Base-by-base conservation (phyloP, 2,888 invertebrate species). In the Blastobasis lacticolella region DNA sequence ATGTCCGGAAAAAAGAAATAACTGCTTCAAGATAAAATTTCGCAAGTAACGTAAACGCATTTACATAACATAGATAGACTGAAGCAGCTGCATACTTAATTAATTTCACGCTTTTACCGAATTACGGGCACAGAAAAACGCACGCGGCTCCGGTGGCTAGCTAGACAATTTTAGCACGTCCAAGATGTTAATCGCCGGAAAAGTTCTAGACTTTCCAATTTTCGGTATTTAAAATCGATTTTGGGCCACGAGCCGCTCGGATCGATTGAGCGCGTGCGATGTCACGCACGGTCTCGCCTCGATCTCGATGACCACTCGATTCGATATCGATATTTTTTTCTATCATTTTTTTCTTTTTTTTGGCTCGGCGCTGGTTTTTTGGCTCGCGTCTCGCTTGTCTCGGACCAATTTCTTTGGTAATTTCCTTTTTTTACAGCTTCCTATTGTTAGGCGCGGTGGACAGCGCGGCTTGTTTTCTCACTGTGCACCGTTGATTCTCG, bases 251-350 rank as follows among this genome's bases (percentile, higher is more conserved):
- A 70, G 77, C 77, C 70, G 55, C 47, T 48, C 64, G 58, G 68
- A 74, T 75, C 72, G 70, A 75, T 73, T 74, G 50, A 66, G 75
- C 79, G 75, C 80, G 75, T 73, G 77, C 71, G 62, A 64, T 70
- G 81, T 80, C 77, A 85, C 82, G 85, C 85, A 83, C 83, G 84
- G 73, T 69, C 67, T 50, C 57, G 65, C 64, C 10, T 64, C 69
- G 73, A 71, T 71, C 62, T 62, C 63, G 62, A 56, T 69, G 69
- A 66, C 71, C 71, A 69, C 73, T 77, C 75, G 76, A 75, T 78
- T 77, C 72, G 78, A 71, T 72, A 74, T 73, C 73, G 76, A 71
- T 66, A 68, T 71, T 69, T 75, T 23, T 23, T 23, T 78, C 74
- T 71, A 73, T 65, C 66, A 54, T 50, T 57, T 71, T 71, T 66